A percentile compares a stretch with the other conserved stretches of the same genome.
Conservation (phyloP, 2,888 invertebrate genomes). For the Leptinotarsa haldemani region DNA sequence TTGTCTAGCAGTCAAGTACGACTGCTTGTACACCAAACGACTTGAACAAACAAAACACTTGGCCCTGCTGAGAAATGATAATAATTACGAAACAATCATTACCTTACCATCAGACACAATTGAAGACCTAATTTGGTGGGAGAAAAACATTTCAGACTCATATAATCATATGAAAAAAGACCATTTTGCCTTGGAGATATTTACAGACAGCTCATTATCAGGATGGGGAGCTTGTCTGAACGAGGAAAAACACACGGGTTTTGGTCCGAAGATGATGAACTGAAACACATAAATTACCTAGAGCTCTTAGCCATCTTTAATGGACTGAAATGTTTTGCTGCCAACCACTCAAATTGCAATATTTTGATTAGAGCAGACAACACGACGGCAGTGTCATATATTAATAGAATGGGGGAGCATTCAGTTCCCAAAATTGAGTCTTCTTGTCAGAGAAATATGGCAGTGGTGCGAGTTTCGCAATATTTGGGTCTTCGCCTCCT, state of each 20-base stretch:
- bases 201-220: conserved; percentile 5
- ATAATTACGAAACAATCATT: conserved; percentile 22
- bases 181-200: background rate
- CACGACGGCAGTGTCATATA: conserved; percentile 31
- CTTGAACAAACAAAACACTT: conserved; percentile 40
- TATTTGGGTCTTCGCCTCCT: conserved; percentile 32
- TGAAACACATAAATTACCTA: conserved; percentile 26
- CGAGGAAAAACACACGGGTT: conserved; percentile 38
- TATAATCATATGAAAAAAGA: conserved; percentile 23
- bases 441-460: conserved; percentile 30
- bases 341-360: background rate
- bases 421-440: conserved; percentile 24
- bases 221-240: conserved; percentile 47
- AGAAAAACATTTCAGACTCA: conserved; percentile 4
- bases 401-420: conserved; percentile 34
- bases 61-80: conserved; percentile 30
- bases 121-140: conserved; percentile 28
- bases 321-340: conserved; percentile 26
- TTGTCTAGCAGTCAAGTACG: conserved; percentile 33
- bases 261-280: conserved; percentile 40
- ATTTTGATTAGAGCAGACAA: conserved; percentile 33
- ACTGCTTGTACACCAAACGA: conserved; percentile 26
- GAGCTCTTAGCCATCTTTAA: conserved; percentile 24
- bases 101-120: background rate
- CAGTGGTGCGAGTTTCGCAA: conserved; percentile 32